Conservation (phyloP, 2,797 vertebrate species). For the Muscicapa striata region DNA sequence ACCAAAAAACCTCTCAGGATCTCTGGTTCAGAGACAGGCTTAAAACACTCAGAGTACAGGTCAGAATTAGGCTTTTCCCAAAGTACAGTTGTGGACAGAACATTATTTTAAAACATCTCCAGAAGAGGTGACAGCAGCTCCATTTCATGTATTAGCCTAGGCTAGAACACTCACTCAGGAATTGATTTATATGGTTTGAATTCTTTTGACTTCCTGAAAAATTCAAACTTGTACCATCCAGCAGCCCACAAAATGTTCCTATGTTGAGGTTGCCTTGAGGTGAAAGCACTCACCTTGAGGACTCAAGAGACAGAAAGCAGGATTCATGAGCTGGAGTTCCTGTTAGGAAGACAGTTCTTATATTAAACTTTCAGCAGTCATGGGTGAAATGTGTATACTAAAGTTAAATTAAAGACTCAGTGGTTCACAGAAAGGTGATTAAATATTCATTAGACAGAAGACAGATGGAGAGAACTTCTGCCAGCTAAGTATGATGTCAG, state of each 20-base stretch:
- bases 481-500: neutral
- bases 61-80: neutral
- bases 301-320: neutral
- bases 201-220: constrained; percentile 7
- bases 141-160: neutral
- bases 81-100: neutral
- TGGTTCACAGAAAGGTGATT: neutral
- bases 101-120: neutral
- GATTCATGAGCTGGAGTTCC: neutral
- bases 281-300: neutral
- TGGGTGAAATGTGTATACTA: neutral
- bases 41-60: neutral
- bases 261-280: neutral
- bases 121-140: neutral
- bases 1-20: neutral
- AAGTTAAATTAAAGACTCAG: constrained; percentile 47
- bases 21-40: neutral
- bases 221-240: neutral
- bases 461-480: constrained; percentile 11
- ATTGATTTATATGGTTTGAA: constrained; percentile 32
- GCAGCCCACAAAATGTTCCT: neutral
- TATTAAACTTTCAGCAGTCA: constrained; percentile 28
- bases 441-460: constrained; percentile 33
- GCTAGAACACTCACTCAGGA: neutral
- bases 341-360: neutral